phyloP scores from a whole-genome alignment of 2,797 vertebrate genomes.

The Eospalax fontanierii region DNA sequence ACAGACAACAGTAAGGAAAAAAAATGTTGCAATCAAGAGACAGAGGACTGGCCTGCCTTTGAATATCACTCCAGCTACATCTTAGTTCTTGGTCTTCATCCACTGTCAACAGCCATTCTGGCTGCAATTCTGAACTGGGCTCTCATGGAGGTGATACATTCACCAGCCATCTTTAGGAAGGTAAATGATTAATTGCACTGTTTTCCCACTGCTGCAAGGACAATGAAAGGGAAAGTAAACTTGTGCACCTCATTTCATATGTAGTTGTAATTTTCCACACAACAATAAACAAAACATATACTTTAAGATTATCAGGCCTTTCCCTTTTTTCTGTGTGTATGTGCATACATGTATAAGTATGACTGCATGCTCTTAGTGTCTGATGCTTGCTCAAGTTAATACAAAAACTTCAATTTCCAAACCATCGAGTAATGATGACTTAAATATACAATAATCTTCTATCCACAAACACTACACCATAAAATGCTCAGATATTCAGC shows the following conservation, averaged over 20 bases:
- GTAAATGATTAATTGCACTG: constrained; percentile 86
- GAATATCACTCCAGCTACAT: constrained; percentile 86
- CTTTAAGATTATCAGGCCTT: constrained; percentile 76
- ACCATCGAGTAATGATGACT: constrained; percentile 56
- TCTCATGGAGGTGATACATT: constrained; percentile 85
- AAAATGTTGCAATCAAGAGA: constrained; percentile 85
- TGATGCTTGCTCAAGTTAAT: constrained; percentile 72
- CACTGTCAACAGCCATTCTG: constrained; percentile 88
- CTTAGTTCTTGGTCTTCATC: constrained; percentile 87
- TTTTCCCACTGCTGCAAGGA: constrained; percentile 86
- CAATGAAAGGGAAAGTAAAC: constrained; percentile 85
- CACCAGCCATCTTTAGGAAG: constrained; percentile 87
- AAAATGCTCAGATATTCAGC: constrained; percentile 63
- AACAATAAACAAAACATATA: constrained; percentile 82
- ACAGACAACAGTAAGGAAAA: constrained; percentile 83
- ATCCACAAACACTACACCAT: constrained; percentile 52
- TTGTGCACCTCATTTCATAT: constrained; percentile 80
- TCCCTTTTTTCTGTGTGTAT: not conserved
- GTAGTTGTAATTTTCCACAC: constrained; percentile 86
- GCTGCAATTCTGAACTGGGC: constrained; percentile 85
- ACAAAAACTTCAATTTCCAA: constrained; percentile 63
- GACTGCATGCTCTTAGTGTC: not conserved
- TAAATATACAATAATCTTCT: constrained; percentile 66
- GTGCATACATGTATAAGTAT: not conserved
- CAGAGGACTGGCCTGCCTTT: constrained; percentile 86